Evolutionary conservation across 2,797 vertebrate species (phyloP).

Genomic region (Artibeus lituratus): DNA sequence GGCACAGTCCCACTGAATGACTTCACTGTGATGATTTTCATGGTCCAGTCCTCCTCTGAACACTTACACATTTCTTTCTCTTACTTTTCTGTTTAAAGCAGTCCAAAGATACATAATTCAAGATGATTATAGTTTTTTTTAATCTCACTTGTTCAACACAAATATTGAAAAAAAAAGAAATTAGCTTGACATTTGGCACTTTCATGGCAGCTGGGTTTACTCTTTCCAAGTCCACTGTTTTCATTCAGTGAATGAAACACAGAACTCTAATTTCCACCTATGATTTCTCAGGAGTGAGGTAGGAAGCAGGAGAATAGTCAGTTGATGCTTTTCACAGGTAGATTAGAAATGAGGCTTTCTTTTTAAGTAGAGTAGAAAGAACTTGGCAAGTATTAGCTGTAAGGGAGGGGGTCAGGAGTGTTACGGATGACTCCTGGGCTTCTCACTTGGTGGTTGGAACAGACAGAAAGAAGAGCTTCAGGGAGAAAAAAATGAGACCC

Average conservation of each 20-base stretch:
- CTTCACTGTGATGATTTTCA: not conserved
- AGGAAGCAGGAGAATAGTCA: not conserved
- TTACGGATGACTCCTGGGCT: not conserved
- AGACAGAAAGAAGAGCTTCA: not conserved
- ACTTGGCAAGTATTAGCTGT: not conserved
- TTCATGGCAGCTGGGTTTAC: not conserved
- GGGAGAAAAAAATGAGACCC: not conserved
- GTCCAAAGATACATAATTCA: not conserved
- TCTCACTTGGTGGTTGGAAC: not conserved
- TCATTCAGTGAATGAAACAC: not conserved
- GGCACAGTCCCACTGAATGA: not conserved
- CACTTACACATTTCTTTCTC: not conserved
- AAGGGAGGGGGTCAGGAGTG: not conserved
- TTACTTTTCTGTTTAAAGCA: conserved; percentile 26
- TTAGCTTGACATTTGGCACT: not conserved
- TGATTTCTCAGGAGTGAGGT: not conserved
- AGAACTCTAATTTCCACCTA: not conserved
- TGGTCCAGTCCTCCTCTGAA: not conserved
- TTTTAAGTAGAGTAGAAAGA: not conserved
- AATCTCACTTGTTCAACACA: not conserved
- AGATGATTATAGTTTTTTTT: not conserved
- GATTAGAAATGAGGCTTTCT: conserved; percentile 1
- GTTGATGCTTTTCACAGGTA: not conserved
- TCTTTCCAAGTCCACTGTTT: not conserved
- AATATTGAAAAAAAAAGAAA: conserved; percentile 40